Conservation (phyloP, 2,888 invertebrate species). For the Dysmachus trigonus region DNA sequence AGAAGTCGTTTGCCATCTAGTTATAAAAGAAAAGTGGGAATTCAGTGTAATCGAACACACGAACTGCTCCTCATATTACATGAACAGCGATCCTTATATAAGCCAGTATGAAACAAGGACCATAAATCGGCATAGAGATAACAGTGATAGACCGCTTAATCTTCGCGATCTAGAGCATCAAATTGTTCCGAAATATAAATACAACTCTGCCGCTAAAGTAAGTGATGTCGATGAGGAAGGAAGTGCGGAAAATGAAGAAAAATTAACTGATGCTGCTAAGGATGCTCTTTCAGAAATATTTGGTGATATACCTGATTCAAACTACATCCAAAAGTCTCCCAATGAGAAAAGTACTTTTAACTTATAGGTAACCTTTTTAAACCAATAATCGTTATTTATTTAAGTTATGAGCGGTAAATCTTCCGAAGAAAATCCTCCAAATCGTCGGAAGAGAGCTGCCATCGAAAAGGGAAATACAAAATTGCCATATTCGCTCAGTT, state of each 20-base stretch:
- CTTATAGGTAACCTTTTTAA: not conserved
- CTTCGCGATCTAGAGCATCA: conserved; percentile 53
- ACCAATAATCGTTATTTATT: not conserved
- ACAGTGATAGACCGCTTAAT: not conserved
- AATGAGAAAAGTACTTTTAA: not conserved
- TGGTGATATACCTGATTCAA: not conserved
- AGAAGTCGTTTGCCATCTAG: conserved; percentile 68
- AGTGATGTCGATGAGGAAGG: not conserved
- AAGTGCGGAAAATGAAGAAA: not conserved
- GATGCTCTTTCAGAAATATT: not conserved
- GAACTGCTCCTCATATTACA: conserved; percentile 70
- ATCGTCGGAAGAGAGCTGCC: not conserved
- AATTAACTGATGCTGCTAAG: not conserved
- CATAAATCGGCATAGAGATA: not conserved
- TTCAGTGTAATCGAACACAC: conserved; percentile 68
- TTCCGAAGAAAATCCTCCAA: not conserved
- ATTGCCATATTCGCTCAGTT: not conserved
- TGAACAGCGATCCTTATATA: conserved; percentile 49
- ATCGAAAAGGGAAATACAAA: not conserved
- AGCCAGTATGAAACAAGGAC: not conserved
- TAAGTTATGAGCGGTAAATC: not conserved
- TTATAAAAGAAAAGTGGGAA: conserved; percentile 69
- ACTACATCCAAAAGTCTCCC: not conserved
- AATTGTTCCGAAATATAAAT: not conserved
- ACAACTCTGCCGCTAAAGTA: not conserved